Evolutionary conservation across 2,797 vertebrate species (phyloP).

Genomic region (Melanotaenia pygmaea): DNA sequence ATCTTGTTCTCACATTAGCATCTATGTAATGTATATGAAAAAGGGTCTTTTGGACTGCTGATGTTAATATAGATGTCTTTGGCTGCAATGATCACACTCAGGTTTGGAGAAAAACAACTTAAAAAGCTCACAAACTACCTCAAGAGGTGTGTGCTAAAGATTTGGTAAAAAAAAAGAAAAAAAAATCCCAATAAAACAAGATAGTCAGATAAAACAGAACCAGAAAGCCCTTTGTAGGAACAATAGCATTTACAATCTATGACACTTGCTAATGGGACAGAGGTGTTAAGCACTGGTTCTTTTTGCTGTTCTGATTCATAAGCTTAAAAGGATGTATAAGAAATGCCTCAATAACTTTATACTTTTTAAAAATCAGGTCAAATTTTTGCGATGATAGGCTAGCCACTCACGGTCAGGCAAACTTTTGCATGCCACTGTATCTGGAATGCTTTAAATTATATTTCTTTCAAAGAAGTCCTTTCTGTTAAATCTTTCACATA

Average conservation of each 20-base stretch:
- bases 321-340: neutral
- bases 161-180: neutral
- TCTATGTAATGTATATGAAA: too few species aligned
- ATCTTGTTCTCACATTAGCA: too few species aligned
- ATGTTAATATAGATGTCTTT: too few species aligned
- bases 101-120: neutral
- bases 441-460: slow-evolving; percentile 66
- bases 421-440: slow-evolving; percentile 18
- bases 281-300: neutral
- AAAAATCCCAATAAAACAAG: neutral
- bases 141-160: neutral
- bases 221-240: neutral
- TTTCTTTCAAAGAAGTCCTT: slow-evolving; percentile 30
- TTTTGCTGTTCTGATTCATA: neutral
- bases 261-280: neutral
- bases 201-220: neutral
- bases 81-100: too few species aligned
- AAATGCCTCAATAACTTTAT: neutral
- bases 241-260: neutral
- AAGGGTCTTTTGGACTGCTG: too few species aligned
- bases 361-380: neutral
- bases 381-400: neutral
- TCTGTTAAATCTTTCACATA: slow-evolving; percentile 19
- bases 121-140: neutral
- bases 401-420: neutral